Conservation (phyloP, 2,113 vertebrate species). For the Henicopernis longicauda region DNA sequence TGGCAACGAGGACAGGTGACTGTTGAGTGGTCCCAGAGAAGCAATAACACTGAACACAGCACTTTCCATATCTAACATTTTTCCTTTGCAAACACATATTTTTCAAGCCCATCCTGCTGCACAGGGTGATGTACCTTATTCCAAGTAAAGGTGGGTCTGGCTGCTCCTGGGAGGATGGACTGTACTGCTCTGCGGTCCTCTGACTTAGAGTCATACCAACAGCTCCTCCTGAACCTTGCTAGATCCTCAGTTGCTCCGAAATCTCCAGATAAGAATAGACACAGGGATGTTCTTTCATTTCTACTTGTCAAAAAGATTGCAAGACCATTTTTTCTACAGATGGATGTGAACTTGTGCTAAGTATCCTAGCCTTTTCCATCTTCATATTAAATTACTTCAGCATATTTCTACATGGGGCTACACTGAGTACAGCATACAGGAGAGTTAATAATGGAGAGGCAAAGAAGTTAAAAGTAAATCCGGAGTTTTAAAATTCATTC, state of each 20-base stretch:
- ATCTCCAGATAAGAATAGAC: background rate
- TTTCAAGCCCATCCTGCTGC: background rate
- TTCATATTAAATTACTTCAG: constrained; percentile 3
- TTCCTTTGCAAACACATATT: background rate
- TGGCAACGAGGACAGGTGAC: background rate
- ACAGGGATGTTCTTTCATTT: background rate
- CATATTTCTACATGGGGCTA: background rate
- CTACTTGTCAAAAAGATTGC: background rate
- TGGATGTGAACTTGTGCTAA: background rate
- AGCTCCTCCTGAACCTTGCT: background rate
- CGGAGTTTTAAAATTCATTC: constrained; percentile 4
- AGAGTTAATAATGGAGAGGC: constrained; percentile 40
- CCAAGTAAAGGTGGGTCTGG: background rate
- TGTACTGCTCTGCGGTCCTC: background rate
- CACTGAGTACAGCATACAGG: background rate
- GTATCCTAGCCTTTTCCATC: background rate
- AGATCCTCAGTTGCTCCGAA: background rate
- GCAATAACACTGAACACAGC: background rate
- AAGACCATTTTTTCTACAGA: background rate
- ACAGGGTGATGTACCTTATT: background rate
- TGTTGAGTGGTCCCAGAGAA: background rate
- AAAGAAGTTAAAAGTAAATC: constrained; percentile 22
- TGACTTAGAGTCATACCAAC: background rate
- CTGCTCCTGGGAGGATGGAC: background rate
- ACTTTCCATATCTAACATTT: background rate